phyloP scores from a whole-genome alignment of 2,888 invertebrate genomes.

The Phania funesta region DNA sequence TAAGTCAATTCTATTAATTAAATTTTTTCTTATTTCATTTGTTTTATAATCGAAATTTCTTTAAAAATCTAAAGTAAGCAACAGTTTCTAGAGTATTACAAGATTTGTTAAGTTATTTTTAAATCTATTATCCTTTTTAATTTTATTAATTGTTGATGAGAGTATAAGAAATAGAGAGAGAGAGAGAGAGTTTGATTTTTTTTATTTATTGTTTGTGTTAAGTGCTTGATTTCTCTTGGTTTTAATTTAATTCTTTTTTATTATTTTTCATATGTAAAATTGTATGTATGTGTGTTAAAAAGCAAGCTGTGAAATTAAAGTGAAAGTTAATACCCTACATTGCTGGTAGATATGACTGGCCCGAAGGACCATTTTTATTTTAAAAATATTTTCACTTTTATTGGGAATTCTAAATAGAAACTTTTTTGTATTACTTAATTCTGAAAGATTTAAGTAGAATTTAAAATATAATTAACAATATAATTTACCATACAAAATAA shows the following conservation, averaged over 20 bases:
- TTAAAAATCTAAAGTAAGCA: conserved; percentile 67
- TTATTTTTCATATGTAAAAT: too few species aligned
- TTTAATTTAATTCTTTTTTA: background rate
- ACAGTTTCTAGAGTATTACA: conserved; percentile 62
- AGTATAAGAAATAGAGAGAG: background rate
- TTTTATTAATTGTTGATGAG: conserved; percentile 43
- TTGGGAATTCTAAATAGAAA: too few species aligned
- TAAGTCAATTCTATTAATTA: conserved; percentile 49
- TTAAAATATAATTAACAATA: too few species aligned
- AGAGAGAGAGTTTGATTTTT: background rate
- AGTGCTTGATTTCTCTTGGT: conserved; percentile 8
- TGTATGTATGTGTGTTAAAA: too few species aligned
- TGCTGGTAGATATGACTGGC: background rate
- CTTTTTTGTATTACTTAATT: too few species aligned
- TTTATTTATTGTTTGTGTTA: background rate
- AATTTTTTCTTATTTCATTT: conserved; percentile 40
- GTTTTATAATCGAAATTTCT: conserved; percentile 32
- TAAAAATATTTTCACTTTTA: too few species aligned
- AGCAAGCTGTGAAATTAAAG: background rate
- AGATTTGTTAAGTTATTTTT: conserved; percentile 25
- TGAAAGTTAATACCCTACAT: background rate
- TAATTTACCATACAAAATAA: too few species aligned
- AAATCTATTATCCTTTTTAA: conserved; percentile 27
- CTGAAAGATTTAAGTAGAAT: too few species aligned
- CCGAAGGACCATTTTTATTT: too few species aligned